Base-by-base conservation (phyloP, 2,797 vertebrate species). In the Trachurus trachurus region DNA sequence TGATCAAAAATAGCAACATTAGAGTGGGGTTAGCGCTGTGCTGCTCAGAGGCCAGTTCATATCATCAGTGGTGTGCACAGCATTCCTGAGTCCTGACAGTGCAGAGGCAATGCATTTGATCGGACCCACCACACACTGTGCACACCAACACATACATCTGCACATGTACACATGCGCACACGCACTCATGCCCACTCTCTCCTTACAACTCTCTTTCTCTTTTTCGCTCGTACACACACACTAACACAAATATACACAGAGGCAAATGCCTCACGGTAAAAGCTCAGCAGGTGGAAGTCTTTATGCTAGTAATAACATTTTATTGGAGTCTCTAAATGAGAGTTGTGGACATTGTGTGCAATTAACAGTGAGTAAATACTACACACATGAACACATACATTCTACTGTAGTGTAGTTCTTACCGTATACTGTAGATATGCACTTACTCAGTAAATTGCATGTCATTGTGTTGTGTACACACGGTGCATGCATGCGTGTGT, bases 271-370 rank as follows among this genome's bases (percentile, higher is more conserved):
- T 73, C 60, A 42, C 67, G 79, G 74, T 84, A 74, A 78, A 83
- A 79, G 74, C 70, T 45, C 74, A 76, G 81, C 92, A 94, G 92
- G 90, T 94, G 93, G 91, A 91, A 93, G 81, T 75, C 80, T 84
- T 93, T 93, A 91, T 66, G 79, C 58, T 75, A 83, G 85, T 92
- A 88, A 88, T 90, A 88, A 92, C 84, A 78, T 92, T 94, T 92
- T 93, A 92, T 88, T 92, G 89, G 78, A 82, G 70, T 76, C 79
- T 90, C 76, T 72, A 92, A 93, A 89, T 89, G 74, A 90, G 82
- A 90, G 78, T 66, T 80, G 82, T 86, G 87, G 83, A 88, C 87
- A 69, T 70, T 81, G 72, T 78, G 72, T 85, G 82, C 66, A 89
- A 82, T 88, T 85, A 89, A 86, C 90, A 88, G 79, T 72, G 75